A percentile compares a stretch with the other conserved stretches of the same genome.
phyloP scores from a whole-genome alignment of 2,113 vertebrate genomes.

The Phainopepla nitens region DNA sequence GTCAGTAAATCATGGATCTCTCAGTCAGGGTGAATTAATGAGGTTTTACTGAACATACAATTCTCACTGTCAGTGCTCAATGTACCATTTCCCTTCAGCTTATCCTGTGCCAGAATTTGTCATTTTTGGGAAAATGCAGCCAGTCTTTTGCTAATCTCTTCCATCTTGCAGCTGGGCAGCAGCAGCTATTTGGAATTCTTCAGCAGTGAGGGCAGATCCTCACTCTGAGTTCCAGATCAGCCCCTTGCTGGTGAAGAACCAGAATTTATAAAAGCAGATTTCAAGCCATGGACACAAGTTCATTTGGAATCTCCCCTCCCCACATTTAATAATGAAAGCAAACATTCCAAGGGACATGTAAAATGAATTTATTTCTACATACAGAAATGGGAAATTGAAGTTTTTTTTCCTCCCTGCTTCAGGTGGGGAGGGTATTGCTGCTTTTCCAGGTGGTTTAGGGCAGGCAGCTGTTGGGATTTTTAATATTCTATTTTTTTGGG shows the following conservation, averaged over 20 bases:
- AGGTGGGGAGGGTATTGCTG: neutral
- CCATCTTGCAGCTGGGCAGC: constrained; percentile 28
- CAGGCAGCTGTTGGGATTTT: neutral
- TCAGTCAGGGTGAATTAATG: neutral
- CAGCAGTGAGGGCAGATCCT: neutral
- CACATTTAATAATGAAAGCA: neutral
- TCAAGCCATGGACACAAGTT: neutral
- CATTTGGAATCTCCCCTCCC: neutral
- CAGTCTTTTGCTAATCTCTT: neutral
- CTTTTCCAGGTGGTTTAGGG: neutral
- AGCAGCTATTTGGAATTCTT: constrained; percentile 21
- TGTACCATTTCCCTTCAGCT: neutral
- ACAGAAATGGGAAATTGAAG: neutral
- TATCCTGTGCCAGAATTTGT: constrained; percentile 6
- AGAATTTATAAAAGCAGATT: neutral
- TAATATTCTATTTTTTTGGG: neutral
- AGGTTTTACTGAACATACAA: constrained; percentile 10
- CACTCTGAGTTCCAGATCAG: neutral
- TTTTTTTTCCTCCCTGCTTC: neutral
- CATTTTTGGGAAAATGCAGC: constrained; percentile 3
- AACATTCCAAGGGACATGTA: neutral
- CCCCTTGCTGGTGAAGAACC: neutral
- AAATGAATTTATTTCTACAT: neutral
- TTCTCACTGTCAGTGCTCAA: constrained; percentile 24
- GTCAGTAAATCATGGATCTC: constrained; percentile 22